These are phyloP conservation scores for Galeopsomyia nigrocyanea DNA, from an alignment of 2,888 invertebrate species.

Conservation along the genomic window DNA sequence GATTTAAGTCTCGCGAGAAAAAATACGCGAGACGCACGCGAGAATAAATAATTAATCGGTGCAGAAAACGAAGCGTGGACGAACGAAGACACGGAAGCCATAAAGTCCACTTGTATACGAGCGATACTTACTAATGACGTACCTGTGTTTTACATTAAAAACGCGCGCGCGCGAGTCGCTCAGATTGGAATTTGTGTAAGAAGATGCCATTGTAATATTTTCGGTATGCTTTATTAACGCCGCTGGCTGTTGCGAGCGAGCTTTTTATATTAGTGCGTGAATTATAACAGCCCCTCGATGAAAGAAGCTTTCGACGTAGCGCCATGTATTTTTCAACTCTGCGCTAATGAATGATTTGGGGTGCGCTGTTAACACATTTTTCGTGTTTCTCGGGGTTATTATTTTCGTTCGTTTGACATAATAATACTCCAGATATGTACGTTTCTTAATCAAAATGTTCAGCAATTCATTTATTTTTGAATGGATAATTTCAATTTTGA, in stretches of 20 bases:
- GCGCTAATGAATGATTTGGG: too few species aligned
- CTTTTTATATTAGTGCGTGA: not conserved
- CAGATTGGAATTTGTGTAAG: conserved; percentile 1
- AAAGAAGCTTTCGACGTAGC: not conserved
- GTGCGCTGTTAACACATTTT: too few species aligned
- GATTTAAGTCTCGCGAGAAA: conserved; percentile 16
- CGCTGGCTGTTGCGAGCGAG: not conserved
- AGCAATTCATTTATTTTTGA: too few species aligned
- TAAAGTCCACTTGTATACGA: conserved; percentile 45
- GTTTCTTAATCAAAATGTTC: too few species aligned
- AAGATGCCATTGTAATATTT: conserved; percentile 22
- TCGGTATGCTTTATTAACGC: conserved; percentile 10
- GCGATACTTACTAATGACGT: conserved; percentile 46
- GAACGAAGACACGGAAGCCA: conserved; percentile 40
- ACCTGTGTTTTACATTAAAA: conserved; percentile 44
- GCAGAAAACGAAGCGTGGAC: not conserved
- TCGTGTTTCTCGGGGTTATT: too few species aligned
- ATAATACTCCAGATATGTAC: too few species aligned
- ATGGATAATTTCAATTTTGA: too few species aligned
- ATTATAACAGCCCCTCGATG: conserved; percentile 6
- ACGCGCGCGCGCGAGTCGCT: too few species aligned
- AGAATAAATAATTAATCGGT: conserved; percentile 48
- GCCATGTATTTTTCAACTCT: too few species aligned
- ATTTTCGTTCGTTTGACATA: too few species aligned
- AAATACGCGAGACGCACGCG: conserved; percentile 29